These are phyloP conservation scores for Campopleginae sp. DNA, from an alignment of 2,888 invertebrate genomes.

Conservation along the genomic window DNA sequence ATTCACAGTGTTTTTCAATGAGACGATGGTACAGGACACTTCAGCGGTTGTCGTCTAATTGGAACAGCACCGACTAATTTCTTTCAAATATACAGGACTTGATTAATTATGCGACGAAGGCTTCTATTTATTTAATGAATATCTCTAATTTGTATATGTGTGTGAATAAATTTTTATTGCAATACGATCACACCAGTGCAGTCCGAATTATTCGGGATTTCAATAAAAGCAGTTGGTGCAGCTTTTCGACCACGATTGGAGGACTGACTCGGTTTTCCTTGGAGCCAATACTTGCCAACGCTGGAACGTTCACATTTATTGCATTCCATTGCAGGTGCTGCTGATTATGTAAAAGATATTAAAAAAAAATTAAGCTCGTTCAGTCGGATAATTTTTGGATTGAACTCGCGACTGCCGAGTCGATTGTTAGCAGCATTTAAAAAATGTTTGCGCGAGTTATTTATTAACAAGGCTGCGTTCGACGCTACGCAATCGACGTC, in stretches of 20 bases:
- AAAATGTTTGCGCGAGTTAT: slow-evolving; percentile 25
- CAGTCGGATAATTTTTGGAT: no score
- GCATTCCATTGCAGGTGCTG: no score
- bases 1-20: slow-evolving; percentile 54
- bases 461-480: slow-evolving; percentile 45
- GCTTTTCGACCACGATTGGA: not conserved
- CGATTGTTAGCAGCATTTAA: not conserved
- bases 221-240: slow-evolving; percentile 18
- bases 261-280: not conserved
- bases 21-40: slow-evolving; percentile 37
- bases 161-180: not conserved
- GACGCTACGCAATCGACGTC: slow-evolving; percentile 50
- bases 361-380: no score
- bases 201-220: slow-evolving; percentile 39
- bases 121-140: slow-evolving; percentile 5
- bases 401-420: not conserved
- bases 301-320: not conserved
- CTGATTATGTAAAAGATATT: not conserved
- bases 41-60: slow-evolving; percentile 52
- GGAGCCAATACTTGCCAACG: not conserved
- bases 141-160: not conserved
- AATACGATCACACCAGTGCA: not conserved
- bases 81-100: slow-evolving; percentile 32
- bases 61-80: slow-evolving; percentile 62
- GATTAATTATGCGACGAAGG: slow-evolving; percentile 27